These are phyloP conservation scores for Ophion ellenae DNA, from an alignment of 2,888 invertebrate species.

Conservation along the genomic window DNA sequence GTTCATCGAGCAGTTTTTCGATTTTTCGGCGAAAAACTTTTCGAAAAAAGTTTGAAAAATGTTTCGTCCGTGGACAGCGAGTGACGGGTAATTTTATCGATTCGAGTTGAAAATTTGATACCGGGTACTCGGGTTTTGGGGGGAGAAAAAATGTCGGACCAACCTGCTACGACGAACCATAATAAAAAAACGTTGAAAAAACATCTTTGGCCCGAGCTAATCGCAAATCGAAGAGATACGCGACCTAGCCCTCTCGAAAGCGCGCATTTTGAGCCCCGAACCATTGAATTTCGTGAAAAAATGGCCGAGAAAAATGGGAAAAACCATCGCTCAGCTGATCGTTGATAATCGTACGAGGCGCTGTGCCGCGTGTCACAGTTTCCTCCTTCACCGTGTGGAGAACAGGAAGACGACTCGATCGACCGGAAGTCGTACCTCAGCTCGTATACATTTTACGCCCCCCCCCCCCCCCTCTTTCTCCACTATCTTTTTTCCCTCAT, in stretches of 20 bases:
- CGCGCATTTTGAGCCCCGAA: neutral
- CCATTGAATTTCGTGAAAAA: neutral
- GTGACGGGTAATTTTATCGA: no score
- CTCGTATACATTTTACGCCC: neutral
- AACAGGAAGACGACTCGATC: neutral
- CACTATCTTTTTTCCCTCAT: conserved; percentile 1
- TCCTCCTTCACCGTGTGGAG: neutral
- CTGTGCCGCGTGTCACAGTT: neutral
- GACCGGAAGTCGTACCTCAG: neutral
- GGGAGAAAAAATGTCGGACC: neutral
- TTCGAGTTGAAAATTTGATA: no score
- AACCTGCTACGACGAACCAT: no score
- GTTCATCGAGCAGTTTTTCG: neutral
- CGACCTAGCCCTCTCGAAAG: neutral
- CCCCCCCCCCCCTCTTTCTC: neutral
- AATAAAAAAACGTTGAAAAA: no score
- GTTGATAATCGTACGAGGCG: neutral
- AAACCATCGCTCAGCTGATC: neutral
- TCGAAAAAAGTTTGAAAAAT: neutral
- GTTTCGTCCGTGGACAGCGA: neutral
- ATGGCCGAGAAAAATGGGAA: neutral
- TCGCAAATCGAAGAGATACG: no score
- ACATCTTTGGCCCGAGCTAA: no score
- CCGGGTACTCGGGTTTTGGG: no score
- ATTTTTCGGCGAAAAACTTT: neutral